Base-by-base conservation (phyloP, 2,113 vertebrate genomes). In the Dicaeum eximium region DNA sequence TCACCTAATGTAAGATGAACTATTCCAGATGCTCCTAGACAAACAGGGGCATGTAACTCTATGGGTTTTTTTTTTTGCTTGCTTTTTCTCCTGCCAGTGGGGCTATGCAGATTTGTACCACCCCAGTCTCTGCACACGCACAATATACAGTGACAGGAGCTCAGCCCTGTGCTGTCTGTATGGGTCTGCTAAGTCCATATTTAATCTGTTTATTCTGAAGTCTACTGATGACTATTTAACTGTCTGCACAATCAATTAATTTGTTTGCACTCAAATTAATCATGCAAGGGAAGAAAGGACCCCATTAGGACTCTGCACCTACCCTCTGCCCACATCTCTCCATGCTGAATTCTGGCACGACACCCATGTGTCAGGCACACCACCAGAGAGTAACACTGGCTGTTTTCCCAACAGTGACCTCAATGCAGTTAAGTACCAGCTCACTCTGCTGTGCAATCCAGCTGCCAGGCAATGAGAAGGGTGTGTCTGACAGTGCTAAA, bases 351-450 rank as follows among this genome's bases (percentile, higher is more conserved):
- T n/a, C 50, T 38, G 22, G 48, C n/a, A 86, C 50, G 82, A 27
- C 42, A 65, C 7, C 23, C 57, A 31, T 0, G 0, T 9, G 31
- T 22, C 61, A 77, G 33, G 28, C 24, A 73, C 67, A 13, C 4
- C 50, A 40, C 27, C 9, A 13, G 31, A 45, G 15, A 37, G 28
- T 3, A 38, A 69, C 67, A 61, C 23, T 1, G 0, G 2, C 19
- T 56, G 15, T 40, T 60, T 65, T 69, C 50, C 38, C 48, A 78
- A 67, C 20, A 7, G 15, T 22, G 48, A 61, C 25, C 58, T 54
- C 3, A 60, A 13, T 0, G 0, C 13, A 47, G 30, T 7, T 7
- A 44, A 86, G 56, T 2, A 67, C 15, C 22, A 53, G 51, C 37
- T 84, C 33, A 47, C 13, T 10, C 66, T 69, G 70, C 57, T 65